A percentile compares a stretch with the other conserved stretches of the same genome.
phyloP scores from a whole-genome alignment of 1,140 invertebrate species.

The Hirudo medicinalis region DNA sequence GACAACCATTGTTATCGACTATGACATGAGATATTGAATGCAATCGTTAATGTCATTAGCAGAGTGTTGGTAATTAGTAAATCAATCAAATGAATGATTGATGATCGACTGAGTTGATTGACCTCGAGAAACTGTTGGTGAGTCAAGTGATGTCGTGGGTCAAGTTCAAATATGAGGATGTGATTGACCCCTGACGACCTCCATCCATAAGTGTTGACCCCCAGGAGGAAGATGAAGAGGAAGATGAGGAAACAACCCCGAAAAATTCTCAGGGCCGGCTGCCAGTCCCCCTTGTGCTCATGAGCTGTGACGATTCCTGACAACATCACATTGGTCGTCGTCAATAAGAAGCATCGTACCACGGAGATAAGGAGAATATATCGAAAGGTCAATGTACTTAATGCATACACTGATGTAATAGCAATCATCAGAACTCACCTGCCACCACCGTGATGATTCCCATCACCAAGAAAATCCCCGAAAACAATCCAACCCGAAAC shows the following conservation, averaged over 20 bases:
- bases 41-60: too few relatives aligned
- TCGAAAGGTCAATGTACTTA: too few relatives aligned
- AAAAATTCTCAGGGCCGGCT: conserved; percentile 54
- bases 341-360: too few relatives aligned
- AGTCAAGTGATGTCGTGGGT: conserved; percentile 91
- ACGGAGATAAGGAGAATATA: too few relatives aligned
- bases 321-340: background rate
- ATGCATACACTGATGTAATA: too few relatives aligned
- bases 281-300: conserved; percentile 32
- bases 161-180: conserved; percentile 94
- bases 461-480: conserved; percentile 82
- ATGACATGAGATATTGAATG: too few relatives aligned
- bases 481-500: conserved; percentile 87
- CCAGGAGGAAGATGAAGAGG: conserved; percentile 84
- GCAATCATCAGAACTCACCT: conserved; percentile 46
- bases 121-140: conserved; percentile 51
- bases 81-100: too few relatives aligned
- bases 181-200: conserved; percentile 94
- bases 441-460: conserved; percentile 71
- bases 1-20: too few relatives aligned
- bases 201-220: conserved; percentile 96
- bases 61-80: too few relatives aligned
- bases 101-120: too few relatives aligned
- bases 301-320: conserved; percentile 29
- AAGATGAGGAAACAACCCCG: conserved; percentile 72